phyloP scores from a whole-genome alignment of 2,113 vertebrate species.

The Plestiodon gilberti region DNA sequence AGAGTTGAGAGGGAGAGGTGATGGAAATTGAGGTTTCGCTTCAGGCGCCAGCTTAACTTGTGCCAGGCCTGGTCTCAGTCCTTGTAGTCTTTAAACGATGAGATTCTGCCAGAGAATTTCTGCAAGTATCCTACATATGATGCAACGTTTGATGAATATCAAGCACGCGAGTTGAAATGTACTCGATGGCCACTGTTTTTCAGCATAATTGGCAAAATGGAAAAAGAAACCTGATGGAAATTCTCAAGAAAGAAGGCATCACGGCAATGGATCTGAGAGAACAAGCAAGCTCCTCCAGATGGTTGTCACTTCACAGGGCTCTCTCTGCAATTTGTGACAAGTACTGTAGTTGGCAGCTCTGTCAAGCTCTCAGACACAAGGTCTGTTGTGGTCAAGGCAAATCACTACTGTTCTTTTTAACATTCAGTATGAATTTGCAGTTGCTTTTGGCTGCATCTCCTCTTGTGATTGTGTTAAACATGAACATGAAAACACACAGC shows the following conservation, averaged over 20 bases:
- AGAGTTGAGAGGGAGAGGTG: no score
- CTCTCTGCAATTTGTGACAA: constrained; percentile 42
- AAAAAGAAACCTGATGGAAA: constrained; percentile 37
- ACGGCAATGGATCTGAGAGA: constrained; percentile 19
- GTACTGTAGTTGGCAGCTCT: not conserved
- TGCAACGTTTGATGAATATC: not conserved
- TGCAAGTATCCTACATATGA: constrained; percentile 1
- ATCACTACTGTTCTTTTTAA: constrained; percentile 31
- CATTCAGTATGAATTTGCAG: not conserved
- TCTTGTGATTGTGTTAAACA: not conserved
- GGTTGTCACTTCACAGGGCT: constrained; percentile 47
- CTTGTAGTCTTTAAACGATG: not conserved
- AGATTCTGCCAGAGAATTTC: constrained; percentile 16
- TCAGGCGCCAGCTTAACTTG: no score
- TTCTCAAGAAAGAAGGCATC: constrained; percentile 30
- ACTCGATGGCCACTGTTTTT: constrained; percentile 22
- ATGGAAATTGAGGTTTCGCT: no score
- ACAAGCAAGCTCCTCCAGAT: constrained; percentile 50
- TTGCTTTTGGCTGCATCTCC: not conserved
- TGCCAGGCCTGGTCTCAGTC: not conserved
- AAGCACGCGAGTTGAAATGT: not conserved
- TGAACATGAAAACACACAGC: not conserved
- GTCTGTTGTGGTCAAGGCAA: constrained; percentile 43
- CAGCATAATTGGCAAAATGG: constrained; percentile 25
- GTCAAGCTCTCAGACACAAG: constrained; percentile 55